Evolutionary conservation across 2,113 vertebrate genomes (phyloP), one percentile per base, ranked within the genome.

Genomic region (Donacobius atricapilla): DNA sequence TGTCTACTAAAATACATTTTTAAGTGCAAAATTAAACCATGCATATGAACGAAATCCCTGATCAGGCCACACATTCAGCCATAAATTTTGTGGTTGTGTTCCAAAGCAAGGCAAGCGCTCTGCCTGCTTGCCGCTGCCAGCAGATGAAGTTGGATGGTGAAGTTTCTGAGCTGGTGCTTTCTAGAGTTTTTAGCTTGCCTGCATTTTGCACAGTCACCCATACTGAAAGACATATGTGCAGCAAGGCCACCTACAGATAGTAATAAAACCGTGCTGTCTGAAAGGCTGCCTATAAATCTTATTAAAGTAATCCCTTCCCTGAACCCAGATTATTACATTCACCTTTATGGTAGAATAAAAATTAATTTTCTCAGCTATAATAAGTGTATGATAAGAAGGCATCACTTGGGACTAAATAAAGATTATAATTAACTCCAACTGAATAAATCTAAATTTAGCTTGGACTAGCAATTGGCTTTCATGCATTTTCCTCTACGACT

Each of bases 301-400:
- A 98, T 98, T 98, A 98, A 97, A 98, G 91, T 97, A 98, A 98
- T 98, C 97, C 97, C 93, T 96, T 97, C 95, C 96, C 97, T 93
- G 97, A 97, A 97, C 96, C 96, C 97, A 97, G 98, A 98, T 98
- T 98, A 98, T 97, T 98, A 98, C 96, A 94, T 97, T 97, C 97
- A 97, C 97, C 97, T 98, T 98, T 98, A 98, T 97, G 96, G 97
- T 72, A 96, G 97, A 97, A 98, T 98, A 98, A 98, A 98, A 98
- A 98, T 98, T 98, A 98, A 98, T 98, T 98, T 98, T 97, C 98
- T 97, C 97, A 60, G 92, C 97, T 97, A 97, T 98, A 98, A 98
- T 98, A 98, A 98, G 97, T 76, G 73, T 95, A 97, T 85, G 96
- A 98, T 98, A 98, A 98, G 97, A 96, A 97, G 95, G 97, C 96